phyloP scores from a whole-genome alignment of 2,113 vertebrate genomes.

The Rhinogobius similis region DNA sequence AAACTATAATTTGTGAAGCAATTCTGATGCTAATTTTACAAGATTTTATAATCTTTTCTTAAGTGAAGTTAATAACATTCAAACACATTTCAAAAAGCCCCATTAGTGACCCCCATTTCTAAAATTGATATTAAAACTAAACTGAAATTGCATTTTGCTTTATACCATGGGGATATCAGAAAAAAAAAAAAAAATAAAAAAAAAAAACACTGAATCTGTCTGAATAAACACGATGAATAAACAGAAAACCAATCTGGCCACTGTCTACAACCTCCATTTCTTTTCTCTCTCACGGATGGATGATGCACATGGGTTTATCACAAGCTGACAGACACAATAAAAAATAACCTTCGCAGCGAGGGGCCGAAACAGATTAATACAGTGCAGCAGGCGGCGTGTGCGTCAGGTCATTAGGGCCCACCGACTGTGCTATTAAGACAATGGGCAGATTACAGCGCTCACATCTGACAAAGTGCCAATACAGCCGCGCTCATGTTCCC shows the following conservation, averaged over 20 bases:
- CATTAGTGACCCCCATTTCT: not conserved
- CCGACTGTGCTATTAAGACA: slow-evolving; percentile 78
- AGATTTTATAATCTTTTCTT: not conserved
- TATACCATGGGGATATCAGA: slow-evolving; percentile 36
- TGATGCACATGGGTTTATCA: slow-evolving; percentile 74
- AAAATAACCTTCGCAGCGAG: slow-evolving; percentile 78
- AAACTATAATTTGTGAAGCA: not conserved
- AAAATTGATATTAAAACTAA: not conserved
- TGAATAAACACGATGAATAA: slow-evolving; percentile 52
- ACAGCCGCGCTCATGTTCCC: slow-evolving; percentile 54
- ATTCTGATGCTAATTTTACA: not conserved
- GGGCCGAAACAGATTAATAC: slow-evolving; percentile 75
- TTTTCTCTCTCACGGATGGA: slow-evolving; percentile 64
- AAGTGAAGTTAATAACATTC: not conserved
- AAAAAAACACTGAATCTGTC: slow-evolving; percentile 55
- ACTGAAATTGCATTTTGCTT: not conserved
- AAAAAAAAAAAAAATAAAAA: slow-evolving; percentile 56
- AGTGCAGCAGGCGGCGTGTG: slow-evolving; percentile 74
- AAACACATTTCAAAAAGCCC: no score
- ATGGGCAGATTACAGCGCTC: slow-evolving; percentile 72
- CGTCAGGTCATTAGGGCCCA: slow-evolving; percentile 75
- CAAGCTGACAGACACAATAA: slow-evolving; percentile 80
- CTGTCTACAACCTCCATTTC: slow-evolving; percentile 29
- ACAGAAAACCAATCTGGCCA: slow-evolving; percentile 28
- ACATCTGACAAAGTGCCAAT: slow-evolving; percentile 69